Conservation (phyloP, 2,888 invertebrate species). For the Caenorhabditis zanzibari region DNA sequence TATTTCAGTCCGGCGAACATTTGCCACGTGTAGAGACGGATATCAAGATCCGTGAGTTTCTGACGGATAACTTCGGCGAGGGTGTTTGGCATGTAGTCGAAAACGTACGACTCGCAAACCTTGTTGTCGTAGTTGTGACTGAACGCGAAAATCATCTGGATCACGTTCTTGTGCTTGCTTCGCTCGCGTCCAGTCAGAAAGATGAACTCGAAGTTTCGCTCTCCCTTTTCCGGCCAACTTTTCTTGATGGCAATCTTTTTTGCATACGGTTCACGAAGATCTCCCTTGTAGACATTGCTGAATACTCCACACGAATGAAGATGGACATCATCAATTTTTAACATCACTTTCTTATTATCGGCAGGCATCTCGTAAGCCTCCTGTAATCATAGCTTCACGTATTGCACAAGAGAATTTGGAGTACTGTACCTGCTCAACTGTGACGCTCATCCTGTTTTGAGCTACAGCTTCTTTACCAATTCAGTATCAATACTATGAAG, state of each 20-base stretch:
- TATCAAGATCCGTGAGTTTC: slow-evolving; percentile 65
- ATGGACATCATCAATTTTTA: slow-evolving; percentile 69
- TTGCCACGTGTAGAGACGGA: slow-evolving; percentile 79
- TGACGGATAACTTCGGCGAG: slow-evolving; percentile 56
- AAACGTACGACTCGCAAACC: slow-evolving; percentile 72
- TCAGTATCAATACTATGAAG: too few relatives aligned
- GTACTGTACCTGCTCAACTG: slow-evolving; percentile 55
- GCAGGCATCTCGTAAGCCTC: slow-evolving; percentile 70
- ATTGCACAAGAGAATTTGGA: neutral
- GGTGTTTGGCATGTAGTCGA: slow-evolving; percentile 73
- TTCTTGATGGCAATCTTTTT: slow-evolving; percentile 77
- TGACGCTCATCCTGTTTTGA: slow-evolving; percentile 57
- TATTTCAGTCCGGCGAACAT: slow-evolving; percentile 76
- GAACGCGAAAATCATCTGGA: slow-evolving; percentile 75
- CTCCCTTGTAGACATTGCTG: slow-evolving; percentile 72
- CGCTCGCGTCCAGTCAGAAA: slow-evolving; percentile 69
- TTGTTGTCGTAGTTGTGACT: slow-evolving; percentile 62
- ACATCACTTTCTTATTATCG: slow-evolving; percentile 67
- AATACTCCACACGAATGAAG: slow-evolving; percentile 70
- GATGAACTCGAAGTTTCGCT: slow-evolving; percentile 66
- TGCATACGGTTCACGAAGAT: slow-evolving; percentile 60
- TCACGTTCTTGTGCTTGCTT: slow-evolving; percentile 71
- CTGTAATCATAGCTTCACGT: slow-evolving; percentile 23
- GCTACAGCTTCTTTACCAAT: slow-evolving; percentile 35
- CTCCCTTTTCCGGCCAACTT: slow-evolving; percentile 73